These are phyloP conservation scores for Limnephilus rhombicus DNA, from an alignment of 2,888 invertebrate genomes.

Conservation along the genomic window DNA sequence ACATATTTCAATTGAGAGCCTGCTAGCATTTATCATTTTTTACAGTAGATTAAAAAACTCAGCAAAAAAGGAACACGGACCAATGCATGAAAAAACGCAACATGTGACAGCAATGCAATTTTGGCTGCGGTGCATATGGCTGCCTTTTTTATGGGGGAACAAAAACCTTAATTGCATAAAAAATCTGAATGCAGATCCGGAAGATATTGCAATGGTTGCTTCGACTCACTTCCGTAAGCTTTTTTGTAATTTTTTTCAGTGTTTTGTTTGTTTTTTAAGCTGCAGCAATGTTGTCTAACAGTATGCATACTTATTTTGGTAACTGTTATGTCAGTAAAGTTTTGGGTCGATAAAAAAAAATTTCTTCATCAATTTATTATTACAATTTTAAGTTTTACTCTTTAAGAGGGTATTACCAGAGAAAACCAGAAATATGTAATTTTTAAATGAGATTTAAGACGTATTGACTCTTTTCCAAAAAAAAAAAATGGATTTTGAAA, in stretches of 20 bases:
- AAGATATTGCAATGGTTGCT: constrained; percentile 2
- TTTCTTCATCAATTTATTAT: too few relatives aligned
- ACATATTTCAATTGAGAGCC: not conserved
- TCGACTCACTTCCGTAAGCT: constrained; percentile 20
- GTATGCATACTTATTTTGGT: not conserved
- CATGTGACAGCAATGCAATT: constrained; percentile 19
- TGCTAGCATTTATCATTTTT: not conserved
- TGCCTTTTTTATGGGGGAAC: not conserved
- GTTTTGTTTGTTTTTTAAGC: not conserved
- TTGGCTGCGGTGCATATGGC: constrained; percentile 27
- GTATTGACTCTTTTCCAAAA: too few relatives aligned
- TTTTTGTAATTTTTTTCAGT: constrained; percentile 5
- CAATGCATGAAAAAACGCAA: constrained; percentile 2
- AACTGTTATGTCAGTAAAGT: not conserved
- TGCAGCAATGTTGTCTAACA: not conserved
- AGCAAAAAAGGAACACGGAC: constrained; percentile 1
- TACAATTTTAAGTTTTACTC: too few relatives aligned
- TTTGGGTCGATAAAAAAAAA: not conserved
- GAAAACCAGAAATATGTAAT: too few relatives aligned
- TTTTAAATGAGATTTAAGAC: too few relatives aligned
- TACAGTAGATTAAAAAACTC: not conserved
- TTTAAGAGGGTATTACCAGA: too few relatives aligned
- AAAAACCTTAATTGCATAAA: constrained; percentile 39
- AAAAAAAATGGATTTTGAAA: too few relatives aligned
- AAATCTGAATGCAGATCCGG: constrained; percentile 23